phyloP scores from a whole-genome alignment of 1,140 invertebrate species.

The Marisa cornuarietis region DNA sequence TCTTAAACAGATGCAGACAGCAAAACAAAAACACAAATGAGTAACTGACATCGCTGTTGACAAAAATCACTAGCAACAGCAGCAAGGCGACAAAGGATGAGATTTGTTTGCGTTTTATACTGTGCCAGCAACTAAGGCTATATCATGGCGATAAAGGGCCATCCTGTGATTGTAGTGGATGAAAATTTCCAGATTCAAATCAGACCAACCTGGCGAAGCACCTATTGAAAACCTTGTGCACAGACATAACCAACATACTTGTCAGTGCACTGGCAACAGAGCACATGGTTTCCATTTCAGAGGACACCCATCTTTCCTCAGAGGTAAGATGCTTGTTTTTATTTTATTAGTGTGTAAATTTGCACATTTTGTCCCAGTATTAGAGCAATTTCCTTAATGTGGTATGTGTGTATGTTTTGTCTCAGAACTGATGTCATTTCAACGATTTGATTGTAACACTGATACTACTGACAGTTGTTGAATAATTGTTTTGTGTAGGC shows the following conservation, averaged over 20 bases:
- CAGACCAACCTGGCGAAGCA: slow-evolving; percentile 81
- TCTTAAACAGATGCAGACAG: no score
- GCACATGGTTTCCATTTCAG: slow-evolving; percentile 60
- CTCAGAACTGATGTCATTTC: slow-evolving; percentile 1
- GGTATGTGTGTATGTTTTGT: slow-evolving; percentile 2
- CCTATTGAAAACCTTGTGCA: slow-evolving; percentile 83
- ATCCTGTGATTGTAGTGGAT: no score
- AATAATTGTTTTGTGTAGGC: slow-evolving; percentile 60
- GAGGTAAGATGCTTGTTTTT: slow-evolving; percentile 62
- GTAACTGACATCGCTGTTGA: no score
- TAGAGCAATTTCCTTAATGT: no score
- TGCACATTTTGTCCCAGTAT: background rate
- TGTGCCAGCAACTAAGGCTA: no score
- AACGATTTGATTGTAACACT: no score
- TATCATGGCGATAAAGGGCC: no score
- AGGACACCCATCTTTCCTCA: slow-evolving; percentile 46
- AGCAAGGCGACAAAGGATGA: no score
- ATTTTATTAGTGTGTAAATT: background rate
- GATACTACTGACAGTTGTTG: background rate
- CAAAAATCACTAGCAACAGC: no score
- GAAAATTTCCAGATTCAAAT: slow-evolving; percentile 67
- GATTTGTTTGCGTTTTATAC: no score
- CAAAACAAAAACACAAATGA: no score
- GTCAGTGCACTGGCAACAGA: slow-evolving; percentile 67
- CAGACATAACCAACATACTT: slow-evolving; percentile 84